Evolutionary conservation across 2,888 invertebrate genomes (phyloP).

Genomic region (Unio delphinus): DNA sequence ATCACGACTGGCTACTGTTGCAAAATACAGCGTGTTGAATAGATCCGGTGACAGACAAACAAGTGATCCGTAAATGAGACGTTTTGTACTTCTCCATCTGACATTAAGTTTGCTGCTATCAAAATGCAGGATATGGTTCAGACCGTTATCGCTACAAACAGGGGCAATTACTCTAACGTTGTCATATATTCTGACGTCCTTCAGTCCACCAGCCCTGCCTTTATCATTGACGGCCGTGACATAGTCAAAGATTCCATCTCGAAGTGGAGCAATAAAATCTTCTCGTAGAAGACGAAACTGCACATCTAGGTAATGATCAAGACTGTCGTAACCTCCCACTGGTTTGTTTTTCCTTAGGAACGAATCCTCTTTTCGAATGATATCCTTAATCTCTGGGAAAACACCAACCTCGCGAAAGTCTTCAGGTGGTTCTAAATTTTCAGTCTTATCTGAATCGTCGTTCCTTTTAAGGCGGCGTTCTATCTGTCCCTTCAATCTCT

Average conservation of each 20-base stretch:
- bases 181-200: slow-evolving; percentile 37
- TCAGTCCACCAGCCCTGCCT: slow-evolving; percentile 11
- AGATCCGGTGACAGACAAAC: slow-evolving; percentile 81
- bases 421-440: slow-evolving; percentile 69
- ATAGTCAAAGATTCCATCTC: slow-evolving; percentile 79
- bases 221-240: slow-evolving; percentile 44
- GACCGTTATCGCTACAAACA: slow-evolving; percentile 23
- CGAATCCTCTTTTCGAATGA: slow-evolving; percentile 60
- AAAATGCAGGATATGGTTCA: slow-evolving; percentile 25
- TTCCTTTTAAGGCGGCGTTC: slow-evolving; percentile 3
- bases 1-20: slow-evolving; percentile 73
- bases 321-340: slow-evolving; percentile 77
- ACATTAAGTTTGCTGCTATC: slow-evolving; percentile 37
- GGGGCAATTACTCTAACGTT: slow-evolving; percentile 25
- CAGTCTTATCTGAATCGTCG: neutral
- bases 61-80: slow-evolving; percentile 82
- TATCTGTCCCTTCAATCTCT: slow-evolving; percentile 5
- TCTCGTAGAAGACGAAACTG: slow-evolving; percentile 86
- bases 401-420: slow-evolving; percentile 69
- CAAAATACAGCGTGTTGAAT: slow-evolving; percentile 81
- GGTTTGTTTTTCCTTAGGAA: slow-evolving; percentile 77
- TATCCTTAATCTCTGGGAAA: slow-evolving; percentile 65
- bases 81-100: slow-evolving; percentile 74
- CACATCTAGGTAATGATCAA: slow-evolving; percentile 82
- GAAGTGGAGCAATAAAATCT: slow-evolving; percentile 84